phyloP scores from a whole-genome alignment of 2,113 vertebrate species.

The Urocolius indicus region DNA sequence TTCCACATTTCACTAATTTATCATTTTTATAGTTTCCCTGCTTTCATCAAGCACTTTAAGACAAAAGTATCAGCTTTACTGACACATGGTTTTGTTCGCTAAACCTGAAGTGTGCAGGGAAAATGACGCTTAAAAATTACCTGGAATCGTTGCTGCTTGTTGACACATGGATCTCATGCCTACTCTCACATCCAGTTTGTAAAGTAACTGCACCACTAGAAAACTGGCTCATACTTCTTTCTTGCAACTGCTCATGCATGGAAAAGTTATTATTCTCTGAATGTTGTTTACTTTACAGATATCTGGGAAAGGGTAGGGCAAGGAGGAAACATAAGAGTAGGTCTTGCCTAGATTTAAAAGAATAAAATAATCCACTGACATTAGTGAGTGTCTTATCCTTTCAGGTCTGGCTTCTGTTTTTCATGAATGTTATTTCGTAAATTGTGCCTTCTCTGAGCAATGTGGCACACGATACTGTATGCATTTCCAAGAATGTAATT shows the following conservation, averaged over 20 bases:
- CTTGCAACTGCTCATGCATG: background rate
- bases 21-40: background rate
- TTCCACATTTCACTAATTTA: constrained; percentile 4
- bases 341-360: background rate
- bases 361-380: too few species aligned
- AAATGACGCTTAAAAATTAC: background rate
- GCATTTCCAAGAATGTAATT: constrained; percentile 36
- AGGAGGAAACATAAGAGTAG: background rate
- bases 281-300: background rate
- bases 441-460: constrained; percentile 2
- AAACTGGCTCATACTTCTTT: background rate
- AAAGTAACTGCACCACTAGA: background rate
- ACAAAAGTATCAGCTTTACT: background rate
- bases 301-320: too few species aligned
- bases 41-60: constrained; percentile 63
- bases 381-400: background rate
- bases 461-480: background rate
- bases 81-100: background rate
- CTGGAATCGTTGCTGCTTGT: background rate
- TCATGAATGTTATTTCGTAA: background rate
- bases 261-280: background rate
- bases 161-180: background rate
- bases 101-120: background rate
- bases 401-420: background rate
- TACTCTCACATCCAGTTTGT: background rate